phyloP scores from a whole-genome alignment of 2,113 vertebrate genomes.

The Hyperopisus bebe region DNA sequence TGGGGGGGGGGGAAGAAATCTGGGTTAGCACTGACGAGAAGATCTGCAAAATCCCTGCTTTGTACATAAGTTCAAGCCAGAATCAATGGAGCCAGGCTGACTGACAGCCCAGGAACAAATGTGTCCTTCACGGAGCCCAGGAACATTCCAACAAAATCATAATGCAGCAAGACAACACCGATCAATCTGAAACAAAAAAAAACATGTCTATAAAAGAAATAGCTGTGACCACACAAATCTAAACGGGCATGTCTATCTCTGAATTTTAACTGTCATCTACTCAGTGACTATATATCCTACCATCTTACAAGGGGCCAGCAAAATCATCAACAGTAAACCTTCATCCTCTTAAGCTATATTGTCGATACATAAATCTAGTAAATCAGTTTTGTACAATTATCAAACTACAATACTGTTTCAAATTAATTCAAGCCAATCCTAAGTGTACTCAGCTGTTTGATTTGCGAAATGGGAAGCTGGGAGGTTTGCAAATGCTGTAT shows the following conservation, averaged over 20 bases:
- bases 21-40: background rate
- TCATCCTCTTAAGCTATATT: background rate
- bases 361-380: background rate
- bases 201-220: background rate
- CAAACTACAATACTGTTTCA: background rate
- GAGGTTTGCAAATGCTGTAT: background rate
- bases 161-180: background rate
- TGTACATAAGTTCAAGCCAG: background rate
- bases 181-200: background rate
- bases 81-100: background rate
- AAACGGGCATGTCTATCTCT: background rate
- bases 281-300: background rate
- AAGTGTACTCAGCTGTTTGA: background rate
- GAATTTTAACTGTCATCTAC: background rate
- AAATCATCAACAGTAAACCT: background rate
- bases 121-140: background rate
- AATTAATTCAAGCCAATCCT: background rate
- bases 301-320: background rate
- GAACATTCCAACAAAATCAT: background rate
- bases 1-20: background rate
- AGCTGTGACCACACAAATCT: background rate
- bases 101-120: background rate
- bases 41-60: background rate
- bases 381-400: background rate
- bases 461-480: background rate